phyloP scores from a whole-genome alignment of 64 coral and sea anemone genomes.

The Hydrozoanthus tunicans region DNA sequence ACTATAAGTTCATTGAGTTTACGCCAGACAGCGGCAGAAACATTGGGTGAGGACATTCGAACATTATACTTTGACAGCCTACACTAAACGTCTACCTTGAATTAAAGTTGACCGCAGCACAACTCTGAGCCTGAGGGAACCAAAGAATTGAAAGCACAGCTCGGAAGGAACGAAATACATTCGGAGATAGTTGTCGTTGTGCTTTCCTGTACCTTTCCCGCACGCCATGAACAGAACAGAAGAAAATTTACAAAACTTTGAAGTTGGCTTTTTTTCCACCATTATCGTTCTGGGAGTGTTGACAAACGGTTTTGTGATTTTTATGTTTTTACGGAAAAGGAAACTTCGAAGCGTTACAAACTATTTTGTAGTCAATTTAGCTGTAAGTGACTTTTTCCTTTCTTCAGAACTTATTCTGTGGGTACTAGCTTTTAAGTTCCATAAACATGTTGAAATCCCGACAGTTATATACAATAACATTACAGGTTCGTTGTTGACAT shows the following conservation, averaged over 20 bases:
- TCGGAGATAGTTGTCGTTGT: too few species aligned
- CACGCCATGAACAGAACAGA: too few species aligned
- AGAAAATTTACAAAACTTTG: background rate
- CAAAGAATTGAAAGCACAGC: too few species aligned
- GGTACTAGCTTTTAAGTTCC: background rate
- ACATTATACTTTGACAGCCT: too few species aligned
- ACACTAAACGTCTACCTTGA: too few species aligned
- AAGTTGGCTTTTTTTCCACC: background rate
- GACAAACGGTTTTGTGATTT: conserved; percentile 42
- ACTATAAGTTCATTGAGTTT: too few species aligned
- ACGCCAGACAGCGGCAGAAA: too few species aligned
- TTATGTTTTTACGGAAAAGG: conserved; percentile 2
- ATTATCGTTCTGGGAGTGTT: conserved; percentile 7
- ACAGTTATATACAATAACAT: background rate
- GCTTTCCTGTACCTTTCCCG: too few species aligned
- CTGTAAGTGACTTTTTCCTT: conserved; percentile 22
- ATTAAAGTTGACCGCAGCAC: too few species aligned
- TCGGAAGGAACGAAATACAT: too few species aligned
- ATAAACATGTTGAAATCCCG: background rate
- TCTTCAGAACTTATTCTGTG: background rate
- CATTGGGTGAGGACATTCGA: too few species aligned
- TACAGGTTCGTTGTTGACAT: background rate
- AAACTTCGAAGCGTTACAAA: conserved; percentile 52
- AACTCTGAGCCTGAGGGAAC: too few species aligned
- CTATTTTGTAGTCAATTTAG: conserved; percentile 71